These are phyloP conservation scores for Pristionchus exspectatus DNA, from an alignment of 2,888 invertebrate genomes.

Conservation along the genomic window DNA sequence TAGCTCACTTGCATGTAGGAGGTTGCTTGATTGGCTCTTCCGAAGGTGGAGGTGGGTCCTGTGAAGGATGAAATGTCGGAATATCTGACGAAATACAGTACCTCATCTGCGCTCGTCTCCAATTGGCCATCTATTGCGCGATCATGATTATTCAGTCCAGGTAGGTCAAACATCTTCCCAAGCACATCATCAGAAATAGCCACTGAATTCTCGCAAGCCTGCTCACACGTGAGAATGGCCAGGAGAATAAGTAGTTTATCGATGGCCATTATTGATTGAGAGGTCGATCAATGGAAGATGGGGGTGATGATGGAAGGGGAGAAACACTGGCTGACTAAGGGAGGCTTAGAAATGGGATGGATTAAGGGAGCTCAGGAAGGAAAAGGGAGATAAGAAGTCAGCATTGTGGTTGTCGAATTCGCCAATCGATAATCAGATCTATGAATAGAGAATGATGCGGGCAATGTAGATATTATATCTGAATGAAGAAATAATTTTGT, in stretches of 20 bases:
- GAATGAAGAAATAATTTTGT: too few species aligned
- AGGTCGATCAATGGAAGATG: background rate
- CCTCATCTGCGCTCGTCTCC: constrained; percentile 26
- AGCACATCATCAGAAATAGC: background rate
- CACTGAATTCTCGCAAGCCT: background rate
- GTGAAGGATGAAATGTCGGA: background rate
- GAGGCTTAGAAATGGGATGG: background rate
- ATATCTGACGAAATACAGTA: background rate
- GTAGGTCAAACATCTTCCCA: background rate
- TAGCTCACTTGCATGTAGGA: background rate
- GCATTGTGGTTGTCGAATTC: background rate
- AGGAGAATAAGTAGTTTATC: background rate
- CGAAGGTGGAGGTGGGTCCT: constrained; percentile 2
- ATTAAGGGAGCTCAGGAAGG: constrained; percentile 2
- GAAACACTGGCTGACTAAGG: background rate
- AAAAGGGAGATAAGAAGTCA: constrained; percentile 16
- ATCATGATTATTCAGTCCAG: background rate
- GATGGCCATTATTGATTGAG: background rate
- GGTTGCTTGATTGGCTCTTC: background rate
- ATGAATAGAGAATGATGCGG: background rate
- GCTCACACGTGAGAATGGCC: background rate
- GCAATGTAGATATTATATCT: background rate
- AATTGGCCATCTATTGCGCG: background rate
- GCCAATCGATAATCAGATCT: constrained; percentile 17
- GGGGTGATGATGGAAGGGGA: too few species aligned